Percentiles rank a stretch among this genome's conserved stretches.
Evolutionary conservation across 2,888 invertebrate species (phyloP).

Genomic region (Ceratothoa steindachneri): DNA sequence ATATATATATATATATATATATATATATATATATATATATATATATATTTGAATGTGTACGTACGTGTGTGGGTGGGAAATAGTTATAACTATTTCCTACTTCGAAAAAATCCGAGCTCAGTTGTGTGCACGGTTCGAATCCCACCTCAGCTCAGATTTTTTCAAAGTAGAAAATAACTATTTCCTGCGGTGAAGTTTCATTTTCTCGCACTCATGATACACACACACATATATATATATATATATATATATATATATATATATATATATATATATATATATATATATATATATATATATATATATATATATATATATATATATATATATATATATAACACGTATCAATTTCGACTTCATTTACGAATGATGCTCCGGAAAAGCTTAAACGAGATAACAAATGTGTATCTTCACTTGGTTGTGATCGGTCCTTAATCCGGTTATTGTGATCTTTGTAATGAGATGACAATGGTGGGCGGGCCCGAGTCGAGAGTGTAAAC

Average conservation of each 20-base stretch:
- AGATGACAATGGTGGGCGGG: background rate
- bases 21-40: too few species aligned
- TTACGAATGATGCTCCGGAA: background rate
- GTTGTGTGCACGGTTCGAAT: too few species aligned
- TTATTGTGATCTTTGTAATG: background rate
- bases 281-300: background rate
- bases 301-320: constrained; percentile 9
- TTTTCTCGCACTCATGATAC: too few species aligned
- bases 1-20: too few species aligned
- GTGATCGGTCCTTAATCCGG: background rate
- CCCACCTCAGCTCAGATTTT: too few species aligned
- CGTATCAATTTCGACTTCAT: background rate
- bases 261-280: background rate
- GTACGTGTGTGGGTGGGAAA: too few species aligned
- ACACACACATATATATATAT: background rate
- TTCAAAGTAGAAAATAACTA: too few species aligned
- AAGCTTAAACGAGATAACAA: background rate
- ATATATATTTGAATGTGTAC: too few species aligned
- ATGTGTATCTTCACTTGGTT: background rate
- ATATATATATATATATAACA: constrained; percentile 1
- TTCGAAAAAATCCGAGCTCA: too few species aligned
- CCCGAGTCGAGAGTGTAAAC: background rate
- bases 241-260: background rate
- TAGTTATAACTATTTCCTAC: too few species aligned
- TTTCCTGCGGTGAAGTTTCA: too few species aligned